phyloP scores from a whole-genome alignment of 2,113 vertebrate genomes.

The Sturnus vulgaris region DNA sequence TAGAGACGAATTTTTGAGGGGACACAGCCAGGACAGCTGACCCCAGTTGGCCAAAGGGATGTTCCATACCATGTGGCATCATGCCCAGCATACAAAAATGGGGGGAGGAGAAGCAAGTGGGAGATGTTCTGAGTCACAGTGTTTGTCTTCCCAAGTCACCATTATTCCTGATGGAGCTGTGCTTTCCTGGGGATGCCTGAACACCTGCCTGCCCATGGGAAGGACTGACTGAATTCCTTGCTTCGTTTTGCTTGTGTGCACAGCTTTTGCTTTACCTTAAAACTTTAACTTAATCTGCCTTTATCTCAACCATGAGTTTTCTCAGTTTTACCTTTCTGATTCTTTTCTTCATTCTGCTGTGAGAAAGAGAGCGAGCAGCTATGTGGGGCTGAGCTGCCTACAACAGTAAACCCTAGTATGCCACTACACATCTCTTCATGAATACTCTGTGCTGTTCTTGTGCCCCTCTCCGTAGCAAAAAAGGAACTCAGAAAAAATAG shows the following conservation, averaged over 20 bases:
- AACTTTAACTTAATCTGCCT: not conserved
- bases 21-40: not conserved
- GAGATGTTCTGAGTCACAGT: accelerated
- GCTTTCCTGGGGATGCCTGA: not conserved
- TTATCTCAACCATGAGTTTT: not conserved
- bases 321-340: not conserved
- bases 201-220: not conserved
- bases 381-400: not conserved
- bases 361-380: accelerated
- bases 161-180: accelerated
- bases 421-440: not conserved
- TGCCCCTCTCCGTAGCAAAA: not conserved
- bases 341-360: not conserved
- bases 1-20: not conserved
- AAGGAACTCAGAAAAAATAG: not conserved
- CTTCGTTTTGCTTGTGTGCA: not conserved
- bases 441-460: not conserved
- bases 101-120: not conserved
- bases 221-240: not conserved
- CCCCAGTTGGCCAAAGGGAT: not conserved
- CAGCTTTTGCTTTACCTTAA: not conserved
- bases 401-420: not conserved
- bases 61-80: not conserved
- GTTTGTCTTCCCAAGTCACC: not conserved
- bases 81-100: not conserved